Evolutionary conservation across 2,113 vertebrate genomes (phyloP).

Genomic region (Bujurquina vittata): DNA sequence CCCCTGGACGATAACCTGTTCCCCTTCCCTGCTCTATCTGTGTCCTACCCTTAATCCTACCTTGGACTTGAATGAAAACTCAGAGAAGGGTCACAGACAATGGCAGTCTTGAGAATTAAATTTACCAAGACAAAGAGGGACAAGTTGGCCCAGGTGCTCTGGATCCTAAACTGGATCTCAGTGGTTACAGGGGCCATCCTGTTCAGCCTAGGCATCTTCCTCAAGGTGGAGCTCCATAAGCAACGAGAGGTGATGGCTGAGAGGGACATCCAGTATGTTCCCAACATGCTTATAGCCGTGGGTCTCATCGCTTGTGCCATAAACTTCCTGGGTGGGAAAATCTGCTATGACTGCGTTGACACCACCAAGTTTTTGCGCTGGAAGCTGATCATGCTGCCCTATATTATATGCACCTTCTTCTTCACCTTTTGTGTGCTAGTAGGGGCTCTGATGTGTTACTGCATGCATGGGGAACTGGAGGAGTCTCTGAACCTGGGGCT

Average conservation of each 20-base stretch:
- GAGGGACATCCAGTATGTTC: constrained; percentile 82
- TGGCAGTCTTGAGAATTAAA: constrained; percentile 88
- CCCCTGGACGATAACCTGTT: constrained; percentile 49
- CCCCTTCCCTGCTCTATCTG: constrained; percentile 44
- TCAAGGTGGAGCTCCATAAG: constrained; percentile 89
- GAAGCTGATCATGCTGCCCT: constrained; percentile 89
- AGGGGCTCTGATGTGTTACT: constrained; percentile 88
- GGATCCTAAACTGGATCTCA: constrained; percentile 91
- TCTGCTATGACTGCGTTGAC: constrained; percentile 89
- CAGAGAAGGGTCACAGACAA: constrained; percentile 34
- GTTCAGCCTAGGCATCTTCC: constrained; percentile 86
- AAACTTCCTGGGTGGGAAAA: constrained; percentile 90
- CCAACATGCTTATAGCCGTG: constrained; percentile 87
- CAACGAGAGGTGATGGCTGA: constrained; percentile 85
- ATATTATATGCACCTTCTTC: constrained; percentile 87
- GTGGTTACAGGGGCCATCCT: constrained; percentile 85
- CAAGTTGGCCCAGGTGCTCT: constrained; percentile 88
- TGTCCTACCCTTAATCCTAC: constrained; percentile 49
- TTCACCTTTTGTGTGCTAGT: constrained; percentile 88
- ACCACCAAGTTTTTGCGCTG: constrained; percentile 85
- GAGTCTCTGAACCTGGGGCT: constrained; percentile 84
- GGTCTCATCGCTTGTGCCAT: constrained; percentile 87
- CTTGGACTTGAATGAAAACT: constrained; percentile 25
- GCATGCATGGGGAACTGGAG: constrained; percentile 85
- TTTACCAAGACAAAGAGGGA: constrained; percentile 87